Conservation (phyloP, 2,113 vertebrate genomes). For the Calonectris borealis region DNA sequence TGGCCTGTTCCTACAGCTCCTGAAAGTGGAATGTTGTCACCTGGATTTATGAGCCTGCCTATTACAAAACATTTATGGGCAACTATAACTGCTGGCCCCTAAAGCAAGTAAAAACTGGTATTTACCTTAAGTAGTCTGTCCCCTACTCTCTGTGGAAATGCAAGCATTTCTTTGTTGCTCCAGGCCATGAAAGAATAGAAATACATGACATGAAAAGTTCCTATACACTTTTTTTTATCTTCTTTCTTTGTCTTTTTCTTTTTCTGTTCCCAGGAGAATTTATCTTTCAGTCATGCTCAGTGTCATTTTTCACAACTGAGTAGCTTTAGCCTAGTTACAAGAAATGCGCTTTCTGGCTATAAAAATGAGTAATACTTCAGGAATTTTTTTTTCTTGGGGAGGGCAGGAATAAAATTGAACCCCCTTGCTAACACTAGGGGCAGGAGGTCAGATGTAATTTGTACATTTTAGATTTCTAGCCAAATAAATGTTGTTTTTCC, state of each 20-base stretch:
- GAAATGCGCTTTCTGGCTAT: conserved; percentile 29
- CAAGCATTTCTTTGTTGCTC: conserved; percentile 31
- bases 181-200: conserved; percentile 52
- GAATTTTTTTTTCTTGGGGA: neutral
- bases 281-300: conserved; percentile 51
- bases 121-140: conserved; percentile 44
- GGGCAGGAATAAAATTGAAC: neutral
- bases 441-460: conserved; percentile 29
- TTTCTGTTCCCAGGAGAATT: conserved; percentile 11
- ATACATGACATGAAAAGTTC: conserved; percentile 46
- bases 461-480: conserved; percentile 43
- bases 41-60: conserved; percentile 36
- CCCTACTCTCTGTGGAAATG: conserved; percentile 17
- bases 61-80: conserved; percentile 38
- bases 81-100: conserved; percentile 5
- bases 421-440: neutral
- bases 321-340: conserved; percentile 46
- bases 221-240: neutral
- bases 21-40: neutral
- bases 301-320: conserved; percentile 69
- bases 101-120: conserved; percentile 44
- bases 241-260: neutral
- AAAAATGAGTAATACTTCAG: conserved; percentile 63
- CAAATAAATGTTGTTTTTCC: conserved; percentile 29
- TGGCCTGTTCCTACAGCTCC: neutral